Percentiles rank a stretch among this genome's conserved stretches.
Evolutionary conservation across 2,113 vertebrate species (phyloP).

Genomic region (Oxyruncus cristatus): DNA sequence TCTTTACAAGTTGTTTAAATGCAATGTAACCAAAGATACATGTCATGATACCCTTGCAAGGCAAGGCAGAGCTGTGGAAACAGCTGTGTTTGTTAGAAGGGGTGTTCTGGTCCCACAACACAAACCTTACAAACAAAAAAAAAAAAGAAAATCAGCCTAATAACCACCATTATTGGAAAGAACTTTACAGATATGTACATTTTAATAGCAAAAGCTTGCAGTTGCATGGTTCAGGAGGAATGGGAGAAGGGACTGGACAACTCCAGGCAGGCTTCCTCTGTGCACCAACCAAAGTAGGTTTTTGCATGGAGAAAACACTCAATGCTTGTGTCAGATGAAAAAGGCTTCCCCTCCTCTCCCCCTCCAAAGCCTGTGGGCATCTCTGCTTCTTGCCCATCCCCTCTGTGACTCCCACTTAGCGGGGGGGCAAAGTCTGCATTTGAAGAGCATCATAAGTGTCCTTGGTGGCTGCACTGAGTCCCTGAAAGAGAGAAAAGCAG

Average conservation of each 20-base stretch:
- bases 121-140: neutral
- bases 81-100: neutral
- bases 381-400: neutral
- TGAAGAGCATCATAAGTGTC: slow-evolving; percentile 90
- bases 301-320: neutral
- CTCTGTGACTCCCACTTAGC: slow-evolving; percentile 1
- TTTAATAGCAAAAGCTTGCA: neutral
- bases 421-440: slow-evolving; percentile 79
- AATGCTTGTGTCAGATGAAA: neutral
- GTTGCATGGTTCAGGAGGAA: neutral
- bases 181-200: slow-evolving; percentile 54
- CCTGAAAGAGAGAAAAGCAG: slow-evolving; percentile 69
- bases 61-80: neutral
- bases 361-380: neutral
- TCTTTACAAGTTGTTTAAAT: neutral
- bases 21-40: neutral
- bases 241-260: neutral
- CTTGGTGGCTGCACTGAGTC: slow-evolving; percentile 81
- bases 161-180: neutral
- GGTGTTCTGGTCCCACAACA: neutral
- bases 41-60: neutral
- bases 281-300: neutral
- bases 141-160: neutral
- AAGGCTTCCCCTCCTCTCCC: neutral
- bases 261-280: neutral